Evolutionary conservation across 2,888 invertebrate species (phyloP), one percentile per base, ranked within the genome.

Genomic region (Brachynemurus nebulosus): DNA sequence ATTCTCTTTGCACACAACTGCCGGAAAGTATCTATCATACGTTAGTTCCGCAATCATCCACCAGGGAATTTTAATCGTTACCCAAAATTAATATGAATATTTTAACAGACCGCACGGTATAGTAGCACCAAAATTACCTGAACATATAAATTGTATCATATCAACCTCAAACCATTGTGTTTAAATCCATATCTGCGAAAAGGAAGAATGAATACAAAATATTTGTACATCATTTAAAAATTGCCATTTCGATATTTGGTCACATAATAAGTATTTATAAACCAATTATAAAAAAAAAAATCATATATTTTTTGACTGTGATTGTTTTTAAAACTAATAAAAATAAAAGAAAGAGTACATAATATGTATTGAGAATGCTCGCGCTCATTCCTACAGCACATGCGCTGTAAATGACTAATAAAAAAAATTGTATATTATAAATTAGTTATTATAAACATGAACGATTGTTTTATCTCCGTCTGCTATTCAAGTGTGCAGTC

Each of bases 291-390:
- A 27, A n/a, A 21, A 33, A 30, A 16, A 30, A 38, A 39, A 38
- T 36, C 19, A 39, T 23, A 39, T 47, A 47, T 47, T 45, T 47
- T 47, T 47, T 47, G 47, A 47, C 47, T 47, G 47, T 47, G 47
- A 47, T 47, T 45, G 43, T 44, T 42, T 45, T 45, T 44, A 38
- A 45, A 47, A 45, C 42, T 43, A 40, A 40, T 42, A 45, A 47
- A 45, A 37, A 39, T 42, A 42, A 40, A 47, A 36, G 18, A 47
- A 36, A 40, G 39, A 21, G 17, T 40, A n/a, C n/a, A n/a, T n/a
- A n/a, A n/a, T n/a, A n/a, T n/a, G n/a, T 27, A 25, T 40, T 27
- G 25, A 27, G 27, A 43, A 45, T 45, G 47, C 45, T 47, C 43
- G 45, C 45, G 43, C 47, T 47, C 47, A 47, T 47, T 47, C 47